Percentiles rank a stretch among this genome's conserved stretches.
These are phyloP conservation scores for Gymnogyps californianus DNA, from an alignment of 2,113 vertebrate species.

Conservation along the genomic window DNA sequence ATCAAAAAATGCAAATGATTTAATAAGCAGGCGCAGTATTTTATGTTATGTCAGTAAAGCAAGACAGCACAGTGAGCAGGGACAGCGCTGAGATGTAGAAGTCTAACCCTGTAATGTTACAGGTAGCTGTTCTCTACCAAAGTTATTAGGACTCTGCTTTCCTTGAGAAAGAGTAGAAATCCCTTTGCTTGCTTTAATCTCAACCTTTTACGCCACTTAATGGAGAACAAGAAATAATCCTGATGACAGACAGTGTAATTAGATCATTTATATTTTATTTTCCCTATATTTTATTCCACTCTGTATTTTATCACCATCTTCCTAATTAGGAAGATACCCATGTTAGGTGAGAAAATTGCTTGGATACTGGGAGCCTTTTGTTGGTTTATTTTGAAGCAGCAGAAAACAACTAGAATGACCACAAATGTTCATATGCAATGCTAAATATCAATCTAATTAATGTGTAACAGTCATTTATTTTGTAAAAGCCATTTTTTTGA, in stretches of 20 bases:
- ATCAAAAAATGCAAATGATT: background rate
- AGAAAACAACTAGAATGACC: background rate
- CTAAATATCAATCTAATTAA: background rate
- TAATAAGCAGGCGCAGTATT: background rate
- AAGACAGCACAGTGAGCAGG: accelerated
- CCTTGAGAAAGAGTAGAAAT: background rate
- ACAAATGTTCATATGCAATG: background rate
- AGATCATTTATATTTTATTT: background rate
- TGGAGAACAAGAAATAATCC: background rate
- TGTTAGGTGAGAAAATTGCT: background rate
- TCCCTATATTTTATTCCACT: background rate
- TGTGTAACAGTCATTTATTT: background rate
- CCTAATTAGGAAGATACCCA: background rate
- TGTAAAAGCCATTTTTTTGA: background rate
- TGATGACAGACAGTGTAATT: background rate
- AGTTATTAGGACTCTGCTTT: background rate
- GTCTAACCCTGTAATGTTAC: background rate
- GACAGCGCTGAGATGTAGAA: background rate
- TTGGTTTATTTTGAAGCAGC: background rate
- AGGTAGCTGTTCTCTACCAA: background rate
- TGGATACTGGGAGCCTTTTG: background rate
- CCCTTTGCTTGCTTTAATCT: background rate
- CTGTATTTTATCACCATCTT: background rate
- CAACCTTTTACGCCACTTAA: background rate
- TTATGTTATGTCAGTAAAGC: background rate